A percentile compares a stretch with the other conserved stretches of the same genome.
These are phyloP conservation scores for Entelurus aequoreus DNA, from an alignment of 2,113 vertebrate genomes.

Conservation along the genomic window DNA sequence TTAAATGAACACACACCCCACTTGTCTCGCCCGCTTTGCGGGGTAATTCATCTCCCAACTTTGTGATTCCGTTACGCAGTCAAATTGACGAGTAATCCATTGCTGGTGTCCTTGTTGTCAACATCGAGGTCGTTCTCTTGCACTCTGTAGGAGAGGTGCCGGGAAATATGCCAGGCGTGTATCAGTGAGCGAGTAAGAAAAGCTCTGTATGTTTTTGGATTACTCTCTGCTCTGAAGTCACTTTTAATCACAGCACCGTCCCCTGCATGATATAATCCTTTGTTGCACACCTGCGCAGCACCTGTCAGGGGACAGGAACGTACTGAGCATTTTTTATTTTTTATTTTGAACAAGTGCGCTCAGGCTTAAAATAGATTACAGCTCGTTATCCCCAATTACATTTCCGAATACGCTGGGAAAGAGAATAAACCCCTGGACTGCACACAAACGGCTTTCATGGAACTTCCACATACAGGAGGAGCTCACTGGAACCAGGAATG, in stretches of 20 bases:
- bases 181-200: conserved; percentile 13
- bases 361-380: conserved; percentile 61
- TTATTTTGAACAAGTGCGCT: conserved; percentile 18
- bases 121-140: conserved; percentile 69
- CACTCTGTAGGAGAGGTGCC: conserved; percentile 31
- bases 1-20: conserved; percentile 75
- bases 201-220: background rate
- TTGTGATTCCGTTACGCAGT: conserved; percentile 75
- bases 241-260: conserved; percentile 6
- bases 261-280: conserved; percentile 7
- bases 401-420: conserved; percentile 39
- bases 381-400: conserved; percentile 64
- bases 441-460: conserved; percentile 32
- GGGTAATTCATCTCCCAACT: conserved; percentile 75
- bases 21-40: conserved; percentile 72
- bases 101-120: conserved; percentile 74
- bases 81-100: conserved; percentile 78
- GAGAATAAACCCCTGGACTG: conserved; percentile 34
- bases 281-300: conserved; percentile 18
- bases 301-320: conserved; percentile 22
- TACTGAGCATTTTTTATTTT: conserved; percentile 13
- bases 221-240: conserved; percentile 3
- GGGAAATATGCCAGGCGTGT: conserved; percentile 25
- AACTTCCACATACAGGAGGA: conserved; percentile 30
- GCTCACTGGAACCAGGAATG: conserved; percentile 24